Evolutionary conservation across 1,140 invertebrate species (phyloP), one percentile per base, ranked within the genome.

Genomic region (Drosophila elegans): DNA sequence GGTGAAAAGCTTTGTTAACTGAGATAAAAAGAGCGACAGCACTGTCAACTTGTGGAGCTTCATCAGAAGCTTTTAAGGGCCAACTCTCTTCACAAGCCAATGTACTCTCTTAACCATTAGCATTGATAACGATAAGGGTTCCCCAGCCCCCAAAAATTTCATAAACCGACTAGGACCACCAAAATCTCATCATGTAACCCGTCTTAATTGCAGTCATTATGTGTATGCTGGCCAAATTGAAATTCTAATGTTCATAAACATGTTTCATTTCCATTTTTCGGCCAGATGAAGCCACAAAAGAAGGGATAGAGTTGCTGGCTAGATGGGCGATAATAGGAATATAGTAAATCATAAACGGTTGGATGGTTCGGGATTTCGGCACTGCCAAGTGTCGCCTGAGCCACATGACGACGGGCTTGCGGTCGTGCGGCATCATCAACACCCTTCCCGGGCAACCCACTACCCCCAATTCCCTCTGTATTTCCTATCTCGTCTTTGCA

Each of bases 161-260:
- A 68, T 66, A 38, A 66, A 2, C 21, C 32, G 4, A 12, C 25
- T n/a, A 32, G 29, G 0, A 32, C 25, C 46, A 55, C 11, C 11
- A 12, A 57, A 75, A 75, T 75, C 72, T 16, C 61, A 46, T 59
- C 72, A 57, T 56, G 42, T 54, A 53, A 85, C 66, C 64, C 61
- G 51, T 16, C 79, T 86, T 88, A 86, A 86, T 86, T 88, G 79
- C 71, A 66, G 38, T 41, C 69, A 83, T 86, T 88, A 88, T 54
- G 46, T 34, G 44, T 13, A 41, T 41, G 36, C 45, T 41, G 55
- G 13, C 39, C 72, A 61, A 78, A 79, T 82, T 79, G 71, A 76
- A 67, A 83, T 85, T 71, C 54, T 78, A 80, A 84, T 78, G 79
- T 61, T 69, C 64, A 74, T 77, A 76, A 59, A 69, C 61, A 66